Percentiles rank a stretch among this genome's conserved stretches.
Conservation (phyloP, 2,113 vertebrate genomes). For the Agelaius tricolor region DNA sequence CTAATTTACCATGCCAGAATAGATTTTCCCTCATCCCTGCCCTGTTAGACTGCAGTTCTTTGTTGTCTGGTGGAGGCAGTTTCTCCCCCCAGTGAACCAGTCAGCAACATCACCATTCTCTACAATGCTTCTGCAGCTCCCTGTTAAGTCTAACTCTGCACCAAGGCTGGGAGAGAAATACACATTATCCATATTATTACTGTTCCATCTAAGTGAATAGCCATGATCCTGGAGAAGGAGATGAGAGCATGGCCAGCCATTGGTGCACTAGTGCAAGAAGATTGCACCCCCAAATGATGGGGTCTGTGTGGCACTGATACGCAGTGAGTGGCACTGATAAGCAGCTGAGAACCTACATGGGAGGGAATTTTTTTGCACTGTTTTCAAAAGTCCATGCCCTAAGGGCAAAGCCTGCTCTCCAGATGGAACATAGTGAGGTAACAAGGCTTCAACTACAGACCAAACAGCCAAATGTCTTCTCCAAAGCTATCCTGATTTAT, state of each 20-base stretch:
- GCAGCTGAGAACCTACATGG: not conserved
- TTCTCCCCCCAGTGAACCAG: not conserved
- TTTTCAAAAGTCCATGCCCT: not conserved
- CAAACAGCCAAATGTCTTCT: constrained; percentile 49
- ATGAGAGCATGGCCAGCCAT: not conserved
- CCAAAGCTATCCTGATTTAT: constrained; percentile 34
- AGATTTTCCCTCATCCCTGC: not conserved
- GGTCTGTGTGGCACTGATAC: not conserved
- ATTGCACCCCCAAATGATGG: fast-evolving
- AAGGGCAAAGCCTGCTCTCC: not conserved
- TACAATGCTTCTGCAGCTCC: not conserved
- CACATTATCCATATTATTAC: not conserved
- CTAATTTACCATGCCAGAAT: not conserved
- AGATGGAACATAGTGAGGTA: constrained; percentile 20
- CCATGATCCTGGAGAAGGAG: not conserved
- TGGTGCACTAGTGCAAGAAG: not conserved
- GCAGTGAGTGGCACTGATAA: not conserved
- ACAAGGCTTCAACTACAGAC: not conserved
- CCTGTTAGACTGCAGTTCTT: not conserved
- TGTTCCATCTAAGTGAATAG: not conserved
- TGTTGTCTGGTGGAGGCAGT: not conserved
- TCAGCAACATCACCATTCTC: not conserved
- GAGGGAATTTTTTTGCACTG: not conserved
- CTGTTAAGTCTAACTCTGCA: not conserved
- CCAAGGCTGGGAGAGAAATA: not conserved